phyloP scores from a whole-genome alignment of 2,113 vertebrate genomes.

The Callopanchax toddi region DNA sequence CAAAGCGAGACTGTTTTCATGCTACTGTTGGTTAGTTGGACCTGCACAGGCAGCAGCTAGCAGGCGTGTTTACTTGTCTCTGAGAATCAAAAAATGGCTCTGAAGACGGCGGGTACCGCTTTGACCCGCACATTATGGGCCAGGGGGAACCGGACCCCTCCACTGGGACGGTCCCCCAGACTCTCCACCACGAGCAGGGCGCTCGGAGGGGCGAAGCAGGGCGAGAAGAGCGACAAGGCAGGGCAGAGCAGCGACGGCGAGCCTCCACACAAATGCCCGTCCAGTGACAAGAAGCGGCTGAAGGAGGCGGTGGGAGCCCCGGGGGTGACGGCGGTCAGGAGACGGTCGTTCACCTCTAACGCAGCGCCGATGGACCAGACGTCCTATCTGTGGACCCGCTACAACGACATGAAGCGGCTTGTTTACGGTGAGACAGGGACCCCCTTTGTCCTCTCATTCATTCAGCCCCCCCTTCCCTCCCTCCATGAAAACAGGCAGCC shows the following conservation, averaged over 20 bases:
- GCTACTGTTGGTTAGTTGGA: background rate
- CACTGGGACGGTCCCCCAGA: constrained; percentile 4
- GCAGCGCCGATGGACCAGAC: constrained; percentile 67
- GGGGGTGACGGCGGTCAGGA: constrained; percentile 30
- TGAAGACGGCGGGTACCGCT: constrained; percentile 25
- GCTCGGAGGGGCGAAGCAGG: constrained; percentile 3
- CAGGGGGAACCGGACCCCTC: constrained; percentile 35
- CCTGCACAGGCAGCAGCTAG: background rate
- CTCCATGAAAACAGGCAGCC: background rate
- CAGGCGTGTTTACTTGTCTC: background rate
- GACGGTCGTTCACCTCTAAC: constrained; percentile 71
- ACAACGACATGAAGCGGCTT: constrained; percentile 82
- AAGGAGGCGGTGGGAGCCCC: constrained; percentile 53
- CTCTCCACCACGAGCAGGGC: constrained; percentile 20
- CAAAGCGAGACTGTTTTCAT: constrained; percentile 14
- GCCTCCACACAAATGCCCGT: constrained; percentile 22
- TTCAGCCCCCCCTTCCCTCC: fast-evolving
- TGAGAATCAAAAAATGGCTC: constrained; percentile 47
- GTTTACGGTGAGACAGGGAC: constrained; percentile 78
- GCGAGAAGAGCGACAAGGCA: background rate
- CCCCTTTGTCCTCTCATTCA: background rate
- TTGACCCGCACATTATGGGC: constrained; percentile 51
- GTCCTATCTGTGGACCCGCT: constrained; percentile 81
- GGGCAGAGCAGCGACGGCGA: constrained; percentile 30
- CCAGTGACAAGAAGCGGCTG: constrained; percentile 48